These are phyloP conservation scores for Crocodylus rhombifer DNA, from an alignment of 2,797 vertebrate species.

Conservation along the genomic window DNA sequence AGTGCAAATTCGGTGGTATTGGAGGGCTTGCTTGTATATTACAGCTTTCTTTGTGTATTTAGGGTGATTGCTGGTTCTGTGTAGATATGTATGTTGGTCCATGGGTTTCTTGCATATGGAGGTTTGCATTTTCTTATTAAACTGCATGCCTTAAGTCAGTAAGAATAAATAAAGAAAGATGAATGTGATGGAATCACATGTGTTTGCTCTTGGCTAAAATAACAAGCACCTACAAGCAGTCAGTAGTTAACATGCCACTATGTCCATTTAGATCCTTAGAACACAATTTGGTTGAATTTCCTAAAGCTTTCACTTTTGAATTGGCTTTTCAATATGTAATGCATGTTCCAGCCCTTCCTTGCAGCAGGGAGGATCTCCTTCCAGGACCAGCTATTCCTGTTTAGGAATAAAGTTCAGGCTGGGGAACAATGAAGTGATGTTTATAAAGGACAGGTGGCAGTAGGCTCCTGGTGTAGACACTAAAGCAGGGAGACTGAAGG, in stretches of 20 bases:
- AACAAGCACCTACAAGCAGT: background rate
- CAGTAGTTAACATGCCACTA: background rate
- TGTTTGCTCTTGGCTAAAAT: background rate
- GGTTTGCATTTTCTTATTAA: too few relatives aligned
- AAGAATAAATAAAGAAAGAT: conserved; percentile 14
- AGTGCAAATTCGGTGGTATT: too few relatives aligned
- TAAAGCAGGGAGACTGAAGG: background rate
- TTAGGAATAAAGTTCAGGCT: background rate
- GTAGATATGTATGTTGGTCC: too few relatives aligned
- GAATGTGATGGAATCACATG: conserved; percentile 5
- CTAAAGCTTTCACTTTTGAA: background rate
- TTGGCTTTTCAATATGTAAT: background rate
- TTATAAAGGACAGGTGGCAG: too few relatives aligned
- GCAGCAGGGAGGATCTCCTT: background rate
- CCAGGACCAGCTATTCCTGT: background rate
- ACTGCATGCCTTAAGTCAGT: conserved; percentile 19
- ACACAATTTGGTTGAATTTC: background rate
- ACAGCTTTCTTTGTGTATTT: too few relatives aligned
- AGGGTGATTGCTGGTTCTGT: too few relatives aligned
- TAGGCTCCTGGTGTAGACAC: background rate
- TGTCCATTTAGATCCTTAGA: conserved; percentile 11
- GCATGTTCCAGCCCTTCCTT: background rate
- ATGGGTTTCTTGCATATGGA: too few relatives aligned
- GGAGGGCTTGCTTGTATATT: too few relatives aligned
- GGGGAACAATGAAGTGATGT: too few relatives aligned